Conservation (phyloP, 2,797 vertebrate genomes). For the Sebastes oblongus region DNA sequence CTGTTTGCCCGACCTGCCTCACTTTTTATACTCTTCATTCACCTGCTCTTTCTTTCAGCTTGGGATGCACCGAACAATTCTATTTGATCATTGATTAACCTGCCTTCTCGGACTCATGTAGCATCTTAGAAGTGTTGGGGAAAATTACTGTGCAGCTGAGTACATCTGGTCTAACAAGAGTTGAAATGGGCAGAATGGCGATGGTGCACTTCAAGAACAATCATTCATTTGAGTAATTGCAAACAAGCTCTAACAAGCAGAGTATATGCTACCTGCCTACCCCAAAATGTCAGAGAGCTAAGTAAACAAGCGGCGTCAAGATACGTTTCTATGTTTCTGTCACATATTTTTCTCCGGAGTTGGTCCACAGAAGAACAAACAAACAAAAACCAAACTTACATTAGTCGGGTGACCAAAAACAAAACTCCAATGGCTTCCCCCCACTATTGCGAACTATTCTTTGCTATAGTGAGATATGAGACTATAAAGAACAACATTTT, state of each 20-base stretch:
- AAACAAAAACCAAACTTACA: background rate
- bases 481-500: background rate
- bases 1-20: conserved; percentile 20
- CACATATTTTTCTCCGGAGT: background rate
- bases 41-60: background rate
- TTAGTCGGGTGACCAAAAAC: background rate
- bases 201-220: background rate
- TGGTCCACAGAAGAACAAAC: background rate
- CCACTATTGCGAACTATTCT: background rate
- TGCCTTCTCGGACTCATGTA: background rate
- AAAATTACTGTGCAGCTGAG: background rate
- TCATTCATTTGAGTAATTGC: background rate
- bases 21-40: conserved; percentile 16
- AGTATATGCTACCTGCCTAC: background rate
- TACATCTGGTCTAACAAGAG: background rate
- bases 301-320: background rate
- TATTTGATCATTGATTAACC: background rate
- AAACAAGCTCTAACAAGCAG: background rate
- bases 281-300: background rate
- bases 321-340: background rate
- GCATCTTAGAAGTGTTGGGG: background rate
- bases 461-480: background rate
- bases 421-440: background rate
- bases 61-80: background rate
- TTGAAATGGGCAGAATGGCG: background rate